Evolutionary conservation across 2,113 vertebrate genomes (phyloP), one percentile per base, ranked within the genome.

Genomic region (Pseudorasbora parva): DNA sequence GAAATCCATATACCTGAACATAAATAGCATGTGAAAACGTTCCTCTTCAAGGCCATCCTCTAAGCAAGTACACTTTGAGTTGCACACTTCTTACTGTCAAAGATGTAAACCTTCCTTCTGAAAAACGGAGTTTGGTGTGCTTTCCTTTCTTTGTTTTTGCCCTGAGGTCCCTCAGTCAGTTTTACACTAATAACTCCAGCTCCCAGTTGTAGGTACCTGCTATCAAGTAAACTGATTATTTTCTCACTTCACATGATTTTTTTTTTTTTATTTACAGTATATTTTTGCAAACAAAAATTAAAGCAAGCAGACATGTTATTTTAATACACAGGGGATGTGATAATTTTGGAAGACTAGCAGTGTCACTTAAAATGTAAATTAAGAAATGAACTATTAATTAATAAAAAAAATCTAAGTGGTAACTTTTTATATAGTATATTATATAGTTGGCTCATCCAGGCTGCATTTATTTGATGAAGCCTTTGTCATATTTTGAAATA

Each of bases 71-170:
- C 66, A 62, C 51, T 69, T 72, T 79, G 8, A 51, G 37, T 78
- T 33, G 11, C 78, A 82, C 43, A 37, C 43, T 23, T 15, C 66
- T 85, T 85, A 43, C 76, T 54, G 43, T 69, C 59, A 82, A 80
- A 43, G 62, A 85, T 78, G 51, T 83, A 84, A 85, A 76, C 83
- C 51, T 80, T 87, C 17, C 17, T 56, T 79, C 75, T 81, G 81
- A 87, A 77, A 87, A 82, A 87, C 81, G 84, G 41, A 83, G 45
- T 81, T 81, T 81, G 76, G 69, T 51, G 11, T 12, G 62, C 41
- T 60, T 87, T 85, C 60, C 27, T 73, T 56, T 51, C 19, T 51
- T 81, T 71, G 14, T 47, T 81, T 56, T 37, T 64, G 37, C 23
- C 78, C 78, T 25, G 17, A 68, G 78, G 47, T 79, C 27, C 60